Evolutionary conservation across 2,888 invertebrate species (phyloP).

Genomic region (Ormyrus pomaceus): DNA sequence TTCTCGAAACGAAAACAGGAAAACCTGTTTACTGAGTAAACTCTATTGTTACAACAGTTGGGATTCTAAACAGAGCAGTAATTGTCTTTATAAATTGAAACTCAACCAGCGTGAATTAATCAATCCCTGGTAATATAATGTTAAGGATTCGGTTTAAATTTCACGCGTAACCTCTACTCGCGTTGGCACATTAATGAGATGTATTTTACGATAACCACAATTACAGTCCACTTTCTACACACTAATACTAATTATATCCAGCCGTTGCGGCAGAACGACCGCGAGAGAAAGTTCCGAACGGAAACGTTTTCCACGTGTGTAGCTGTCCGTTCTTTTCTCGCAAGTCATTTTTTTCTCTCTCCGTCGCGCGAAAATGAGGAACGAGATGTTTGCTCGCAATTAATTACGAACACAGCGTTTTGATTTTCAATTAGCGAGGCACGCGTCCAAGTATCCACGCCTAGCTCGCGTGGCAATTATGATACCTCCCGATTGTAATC

Average conservation of each 20-base stretch:
- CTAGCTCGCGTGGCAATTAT: conserved; percentile 15
- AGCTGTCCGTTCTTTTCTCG: background rate
- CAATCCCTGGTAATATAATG: conserved; percentile 50
- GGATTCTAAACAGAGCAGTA: too few relatives aligned
- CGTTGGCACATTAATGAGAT: conserved; percentile 55
- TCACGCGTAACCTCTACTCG: conserved; percentile 50
- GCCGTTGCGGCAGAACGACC: conserved; percentile 65
- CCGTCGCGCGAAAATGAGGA: background rate
- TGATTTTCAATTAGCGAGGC: conserved; percentile 41
- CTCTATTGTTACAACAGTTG: too few relatives aligned
- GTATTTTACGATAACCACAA: conserved; percentile 57
- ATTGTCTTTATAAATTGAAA: background rate
- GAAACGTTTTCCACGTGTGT: conserved; percentile 12
- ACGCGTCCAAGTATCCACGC: background rate
- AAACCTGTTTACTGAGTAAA: too few relatives aligned
- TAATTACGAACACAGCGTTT: conserved; percentile 28
- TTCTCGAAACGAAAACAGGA: too few relatives aligned
- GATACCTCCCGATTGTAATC: conserved; percentile 33
- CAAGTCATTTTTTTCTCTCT: conserved; percentile 20
- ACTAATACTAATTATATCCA: conserved; percentile 49
- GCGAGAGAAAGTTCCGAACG: conserved; percentile 65
- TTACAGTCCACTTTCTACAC: conserved; percentile 67
- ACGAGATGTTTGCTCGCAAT: conserved; percentile 4
- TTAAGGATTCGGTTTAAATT: conserved; percentile 53
- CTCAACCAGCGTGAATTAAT: conserved; percentile 37